These are phyloP conservation scores for Heliangelus exortis DNA, from an alignment of 2,797 vertebrate genomes.

Conservation along the genomic window DNA sequence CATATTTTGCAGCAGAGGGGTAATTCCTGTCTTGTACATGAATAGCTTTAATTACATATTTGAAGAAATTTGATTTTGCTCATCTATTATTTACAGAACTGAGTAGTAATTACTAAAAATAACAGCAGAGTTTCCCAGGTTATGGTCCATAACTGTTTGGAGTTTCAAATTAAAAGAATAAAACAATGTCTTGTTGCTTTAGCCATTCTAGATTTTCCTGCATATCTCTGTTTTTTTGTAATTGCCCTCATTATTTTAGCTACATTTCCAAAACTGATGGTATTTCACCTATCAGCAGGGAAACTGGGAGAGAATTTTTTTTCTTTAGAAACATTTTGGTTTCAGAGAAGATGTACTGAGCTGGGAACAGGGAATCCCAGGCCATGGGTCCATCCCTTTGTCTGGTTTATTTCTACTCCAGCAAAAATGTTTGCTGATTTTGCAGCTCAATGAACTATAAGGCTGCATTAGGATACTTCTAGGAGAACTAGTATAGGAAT, in stretches of 20 bases:
- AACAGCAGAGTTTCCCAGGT: background rate
- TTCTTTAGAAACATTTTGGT: background rate
- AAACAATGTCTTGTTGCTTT: background rate
- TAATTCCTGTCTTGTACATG: background rate
- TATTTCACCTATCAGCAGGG: background rate
- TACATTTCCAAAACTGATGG: background rate
- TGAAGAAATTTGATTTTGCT: background rate
- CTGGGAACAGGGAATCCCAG: background rate
- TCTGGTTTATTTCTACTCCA: background rate
- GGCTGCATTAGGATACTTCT: background rate
- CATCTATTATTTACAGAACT: background rate
- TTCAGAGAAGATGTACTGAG: background rate
- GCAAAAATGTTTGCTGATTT: background rate
- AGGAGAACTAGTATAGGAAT: background rate
- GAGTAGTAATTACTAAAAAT: background rate
- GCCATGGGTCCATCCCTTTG: background rate
- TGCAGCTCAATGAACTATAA: background rate
- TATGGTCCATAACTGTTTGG: background rate
- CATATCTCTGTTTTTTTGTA: background rate
- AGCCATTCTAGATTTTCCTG: background rate
- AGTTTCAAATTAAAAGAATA: background rate
- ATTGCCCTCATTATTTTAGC: background rate
- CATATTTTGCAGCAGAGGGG: background rate
- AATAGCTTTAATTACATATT: background rate
- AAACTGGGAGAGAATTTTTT: background rate